Conservation (phyloP, 2,888 invertebrate species). For the Lithophane leautieri region DNA sequence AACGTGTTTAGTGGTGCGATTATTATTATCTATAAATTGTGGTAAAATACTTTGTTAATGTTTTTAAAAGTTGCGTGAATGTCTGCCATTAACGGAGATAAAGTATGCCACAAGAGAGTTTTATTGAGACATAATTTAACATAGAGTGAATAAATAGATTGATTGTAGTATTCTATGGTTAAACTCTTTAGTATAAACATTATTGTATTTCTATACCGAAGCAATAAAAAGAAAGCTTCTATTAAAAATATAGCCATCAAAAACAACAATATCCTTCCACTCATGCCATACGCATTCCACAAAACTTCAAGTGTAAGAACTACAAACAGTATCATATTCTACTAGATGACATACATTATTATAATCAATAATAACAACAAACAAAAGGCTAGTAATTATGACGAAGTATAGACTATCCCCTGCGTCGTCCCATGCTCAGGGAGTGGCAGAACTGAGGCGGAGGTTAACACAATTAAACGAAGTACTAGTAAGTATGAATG, state of each 20-base stretch:
- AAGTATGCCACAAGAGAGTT: background rate
- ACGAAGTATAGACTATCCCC: constrained; percentile 1
- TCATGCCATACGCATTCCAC: constrained; percentile 1
- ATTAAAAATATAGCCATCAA: background rate
- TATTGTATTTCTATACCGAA: background rate
- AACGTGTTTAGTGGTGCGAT: background rate
- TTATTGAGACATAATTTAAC: background rate
- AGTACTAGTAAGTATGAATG: constrained; percentile 69
- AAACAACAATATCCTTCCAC: background rate
- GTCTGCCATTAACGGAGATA: constrained; percentile 1
- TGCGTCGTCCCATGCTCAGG: background rate
- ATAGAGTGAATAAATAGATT: background rate
- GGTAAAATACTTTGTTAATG: constrained; percentile 8
- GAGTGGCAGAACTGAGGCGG: constrained; percentile 30
- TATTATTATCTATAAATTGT: constrained; percentile 15
- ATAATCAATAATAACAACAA: background rate
- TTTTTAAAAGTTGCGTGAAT: constrained; percentile 18
- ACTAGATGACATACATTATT: background rate
- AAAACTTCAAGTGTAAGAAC: background rate
- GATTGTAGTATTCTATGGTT: background rate
- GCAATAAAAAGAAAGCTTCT: background rate
- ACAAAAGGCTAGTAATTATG: constrained; percentile 6
- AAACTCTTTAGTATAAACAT: background rate
- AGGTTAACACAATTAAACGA: constrained; percentile 74
- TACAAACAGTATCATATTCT: constrained; percentile 3